Evolutionary conservation across 2,888 invertebrate genomes (phyloP).

Genomic region (Phengaris arion): DNA sequence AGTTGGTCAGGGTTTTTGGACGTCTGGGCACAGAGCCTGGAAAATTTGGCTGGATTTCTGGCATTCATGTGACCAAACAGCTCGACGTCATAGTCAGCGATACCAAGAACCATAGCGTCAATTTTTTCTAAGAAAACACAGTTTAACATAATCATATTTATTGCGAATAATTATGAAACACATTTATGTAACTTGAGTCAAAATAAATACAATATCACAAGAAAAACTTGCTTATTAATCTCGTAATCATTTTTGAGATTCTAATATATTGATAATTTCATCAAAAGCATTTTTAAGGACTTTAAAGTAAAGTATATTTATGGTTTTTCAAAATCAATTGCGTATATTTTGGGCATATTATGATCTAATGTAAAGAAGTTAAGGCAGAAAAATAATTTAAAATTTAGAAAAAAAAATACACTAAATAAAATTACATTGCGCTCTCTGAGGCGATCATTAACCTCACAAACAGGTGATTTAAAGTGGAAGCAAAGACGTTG

Average conservation of each 20-base stretch:
- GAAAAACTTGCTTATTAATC: conserved; percentile 23
- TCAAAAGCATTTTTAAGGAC: background rate
- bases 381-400: no score
- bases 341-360: no score
- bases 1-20: conserved; percentile 83
- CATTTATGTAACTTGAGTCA: conserved; percentile 9
- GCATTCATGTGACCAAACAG: conserved; percentile 80
- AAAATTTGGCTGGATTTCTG: conserved; percentile 85
- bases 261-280: background rate
- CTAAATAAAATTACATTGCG: no score
- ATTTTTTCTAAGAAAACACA: conserved; percentile 53
- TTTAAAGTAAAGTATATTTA: background rate
- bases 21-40: conserved; percentile 67
- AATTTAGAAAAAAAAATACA: no score
- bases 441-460: no score
- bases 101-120: conserved; percentile 75
- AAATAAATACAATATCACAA: conserved; percentile 26
- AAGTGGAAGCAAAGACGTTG: no score
- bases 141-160: conserved; percentile 14
- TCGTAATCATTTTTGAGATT: conserved; percentile 5
- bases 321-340: no score
- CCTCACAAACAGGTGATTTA: no score
- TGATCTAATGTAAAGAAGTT: no score
- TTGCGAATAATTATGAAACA: conserved; percentile 5
- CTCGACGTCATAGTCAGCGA: conserved; percentile 82